Base-by-base conservation (phyloP, 2,888 invertebrate species). In the Oscheius sp. region DNA sequence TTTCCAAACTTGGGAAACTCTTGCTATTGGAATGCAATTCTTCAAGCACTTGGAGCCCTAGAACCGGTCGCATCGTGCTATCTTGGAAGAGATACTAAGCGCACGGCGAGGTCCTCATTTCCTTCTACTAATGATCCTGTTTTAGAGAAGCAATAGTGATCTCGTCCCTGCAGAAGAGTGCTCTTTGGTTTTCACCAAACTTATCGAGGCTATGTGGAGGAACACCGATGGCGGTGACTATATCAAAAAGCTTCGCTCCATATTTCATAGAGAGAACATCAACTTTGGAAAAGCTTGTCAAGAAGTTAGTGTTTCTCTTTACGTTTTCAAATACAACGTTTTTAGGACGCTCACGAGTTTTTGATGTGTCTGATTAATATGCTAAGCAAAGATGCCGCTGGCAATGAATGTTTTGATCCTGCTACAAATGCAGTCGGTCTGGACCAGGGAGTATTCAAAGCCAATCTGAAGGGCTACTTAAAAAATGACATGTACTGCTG, bases 321-420 rank as follows among this genome's bases (percentile, higher is more conserved):
- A 10, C 10, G n/a, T 50, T 21, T 62, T 42, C 10, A n/a, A 11
- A 48, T 13, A 4, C 4, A 33, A 35, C 32, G 33, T 13, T 63
- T 63, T 65, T 11, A 74, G 74, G 74, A 74, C 58, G 74, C 74
- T 2, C 74, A 74, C 35, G 74, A 74, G 59, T 74, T 74, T 37
- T 50, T 74, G n/a, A 59, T 72, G n/a, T 55, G 48, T 32, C 57
- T 70, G 13, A 32, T 70, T 5, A 58, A 42, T 10, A 70, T 60
- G 60, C 42, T 70, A 10, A 58, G 29, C n/a, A 70, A 42, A 58
- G 59, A 70, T 68, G 53, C 68, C 1, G 51, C 53, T n/a, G 55
- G 55, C 21, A 55, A 55, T 29, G 68, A 68, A n/a, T 68, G 68
- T 21, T 68, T 68, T 33, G 35, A 33, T 37, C 33, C 21, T 2